These are phyloP conservation scores for Lysiphlebus fabarum DNA, from an alignment of 1,140 invertebrate species.

Conservation along the genomic window DNA sequence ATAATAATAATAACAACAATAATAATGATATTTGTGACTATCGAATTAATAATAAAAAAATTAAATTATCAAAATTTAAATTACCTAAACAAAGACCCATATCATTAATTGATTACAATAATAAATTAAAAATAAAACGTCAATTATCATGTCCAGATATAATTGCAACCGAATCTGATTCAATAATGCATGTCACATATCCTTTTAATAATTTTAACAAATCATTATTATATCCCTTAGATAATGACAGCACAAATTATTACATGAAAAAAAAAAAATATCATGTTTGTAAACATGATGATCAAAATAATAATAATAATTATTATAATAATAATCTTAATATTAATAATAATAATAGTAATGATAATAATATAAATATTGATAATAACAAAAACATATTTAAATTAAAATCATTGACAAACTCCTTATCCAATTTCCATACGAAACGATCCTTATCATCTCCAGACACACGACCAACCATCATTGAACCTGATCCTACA, in stretches of 20 bases:
- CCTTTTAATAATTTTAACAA: constrained; percentile 1
- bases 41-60: not conserved
- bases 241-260: constrained; percentile 3
- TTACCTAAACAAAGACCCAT: too few relatives aligned
- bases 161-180: constrained; percentile 15
- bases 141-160: constrained; percentile 2
- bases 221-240: constrained; percentile 16
- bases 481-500: constrained; percentile 59
- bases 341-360: not conserved
- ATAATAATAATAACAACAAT: not conserved
- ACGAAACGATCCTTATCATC: constrained; percentile 53
- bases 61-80: not conserved
- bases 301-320: constrained; percentile 5
- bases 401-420: not conserved
- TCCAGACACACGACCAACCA: constrained; percentile 54
- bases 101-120: not conserved
- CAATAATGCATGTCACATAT: not conserved
- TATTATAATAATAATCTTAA: not conserved
- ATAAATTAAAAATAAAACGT: not conserved
- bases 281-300: constrained; percentile 19
- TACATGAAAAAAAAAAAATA: constrained; percentile 4
- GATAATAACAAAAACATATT: not conserved
- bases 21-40: not conserved
- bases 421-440: constrained; percentile 39
- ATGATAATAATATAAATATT: constrained; percentile 3